These are phyloP conservation scores for Tonatia bakeri DNA, from an alignment of 2,113 vertebrate genomes.

Conservation along the genomic window DNA sequence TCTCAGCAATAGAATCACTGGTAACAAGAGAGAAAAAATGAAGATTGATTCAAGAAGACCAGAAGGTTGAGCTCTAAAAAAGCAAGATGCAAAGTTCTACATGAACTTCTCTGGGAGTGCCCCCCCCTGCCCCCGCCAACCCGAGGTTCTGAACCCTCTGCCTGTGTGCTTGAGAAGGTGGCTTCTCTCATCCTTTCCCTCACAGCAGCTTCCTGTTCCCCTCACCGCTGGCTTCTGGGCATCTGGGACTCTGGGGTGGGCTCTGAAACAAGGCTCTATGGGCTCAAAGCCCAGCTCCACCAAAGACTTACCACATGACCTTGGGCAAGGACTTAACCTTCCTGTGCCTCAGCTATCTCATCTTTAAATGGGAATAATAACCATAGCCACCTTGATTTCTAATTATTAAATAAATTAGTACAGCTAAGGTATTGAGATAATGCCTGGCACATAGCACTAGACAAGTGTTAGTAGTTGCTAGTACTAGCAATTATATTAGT, in stretches of 20 bases:
- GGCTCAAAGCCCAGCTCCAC: neutral
- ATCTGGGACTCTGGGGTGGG: neutral
- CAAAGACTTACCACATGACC: neutral
- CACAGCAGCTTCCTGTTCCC: neutral
- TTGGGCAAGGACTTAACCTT: neutral
- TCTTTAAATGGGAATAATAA: neutral
- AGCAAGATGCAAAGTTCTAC: neutral
- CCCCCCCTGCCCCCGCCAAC: neutral
- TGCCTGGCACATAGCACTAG: neutral
- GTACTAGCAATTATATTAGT: neutral
- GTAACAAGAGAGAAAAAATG: neutral
- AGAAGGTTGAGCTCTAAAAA: neutral
- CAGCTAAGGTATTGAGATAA: neutral
- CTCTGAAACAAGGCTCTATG: neutral
- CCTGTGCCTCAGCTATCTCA: neutral
- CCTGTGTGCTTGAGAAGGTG: neutral
- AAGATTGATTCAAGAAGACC: constrained; percentile 35
- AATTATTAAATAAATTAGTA: neutral
- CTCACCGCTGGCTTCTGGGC: neutral
- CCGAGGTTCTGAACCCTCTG: neutral
- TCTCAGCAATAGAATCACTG: neutral
- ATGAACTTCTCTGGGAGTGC: neutral
- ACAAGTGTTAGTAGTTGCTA: neutral
- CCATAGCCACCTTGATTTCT: neutral
- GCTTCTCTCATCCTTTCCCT: neutral